Evolutionary conservation across 1,140 invertebrate species (phyloP), one percentile per base, ranked within the genome.

Genomic region (Vanessa tameamea): DNA sequence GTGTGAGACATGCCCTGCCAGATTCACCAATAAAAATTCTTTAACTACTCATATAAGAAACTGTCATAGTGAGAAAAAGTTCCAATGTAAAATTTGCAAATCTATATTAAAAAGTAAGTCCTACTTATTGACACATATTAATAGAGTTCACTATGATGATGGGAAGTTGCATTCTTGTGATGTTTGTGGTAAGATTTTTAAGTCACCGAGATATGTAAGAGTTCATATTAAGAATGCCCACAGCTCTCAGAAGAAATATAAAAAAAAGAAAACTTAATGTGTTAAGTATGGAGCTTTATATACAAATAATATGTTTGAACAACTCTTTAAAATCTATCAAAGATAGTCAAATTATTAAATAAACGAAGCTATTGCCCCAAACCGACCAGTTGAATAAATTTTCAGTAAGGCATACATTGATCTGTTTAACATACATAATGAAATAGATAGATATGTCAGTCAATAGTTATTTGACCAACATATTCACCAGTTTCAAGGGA

Each of bases 151-250:
- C 71, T 79, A 79, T 64, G 47, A 80, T 37, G 80, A 82, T 72
- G 84, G 83, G 0, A 74, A 79, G 4, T 11, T 70, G 11, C 74
- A 86, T 43, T 48, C 12, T 15, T 86, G 86, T 78, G 63, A 78
- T 43, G 55, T 78, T 11, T 87, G 84, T 51, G 71, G 76, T 1
- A 86, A 84, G 61, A 69, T 16, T 11, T 87, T 82, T 16, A 80
- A 78, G 64, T 81, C 82, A 0, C 55, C 71, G 7, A 69, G 81
- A 20, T 84, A 86, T 74, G 57, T 86, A 14, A 76, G 48, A 3
- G 59, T 86, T 6, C 86, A 87, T 68, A 82, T 77, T 9, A 82
- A 76, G 14, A 82, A 85, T 64, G n/a, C 48, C 47, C 77, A 79
- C 51, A 53, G 3, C 15, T n/a, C 23, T 57, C 15, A 16, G n/a